Base-by-base conservation (phyloP, 37 sponge, comb jelly and placozoan genomes). In the Tethya wilhelma region DNA sequence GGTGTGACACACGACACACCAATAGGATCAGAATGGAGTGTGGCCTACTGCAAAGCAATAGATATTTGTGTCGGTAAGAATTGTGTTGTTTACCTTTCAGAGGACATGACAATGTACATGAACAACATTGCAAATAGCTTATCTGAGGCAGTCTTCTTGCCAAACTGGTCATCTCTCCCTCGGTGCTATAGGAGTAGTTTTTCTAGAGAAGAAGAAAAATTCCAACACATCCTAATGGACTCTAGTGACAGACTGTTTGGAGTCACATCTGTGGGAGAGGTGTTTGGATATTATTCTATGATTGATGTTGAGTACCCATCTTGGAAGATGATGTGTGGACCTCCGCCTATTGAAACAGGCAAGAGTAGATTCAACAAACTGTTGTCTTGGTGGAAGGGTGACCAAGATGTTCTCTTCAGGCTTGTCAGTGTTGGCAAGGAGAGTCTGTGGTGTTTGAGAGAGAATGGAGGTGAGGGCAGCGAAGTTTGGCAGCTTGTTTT, bases 371-470 rank as follows among this genome's bases (percentile, higher is more conserved):
- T 56, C 32, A n/a, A 12, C n/a, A 22, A 37, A 25, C 19, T 23
- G 31, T 33, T 75, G 6, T 59, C 31, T 37, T 17, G 75, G 29
- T 56, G 60, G 60, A 2, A 56, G 19, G 26, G 39, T 28, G 1
- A 32, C 59, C 4, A 28, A 0, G 30, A 28, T 4, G 62, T 26
- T 5, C 0, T 8, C 17, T 49, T 79, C 12, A 34, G 69, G 20
- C 14, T 19, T 2, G 64, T 81, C 46, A 74, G 80, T 79, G 29
- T 38, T 59, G 90, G 90, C 11, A 78, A 42, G 12, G 69, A 38
- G 19, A 79, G 58, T 34, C 20, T 90, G 3, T 90, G 90, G 90
- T 79, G 78, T 26, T 56, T 79, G 22, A 67, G 38, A 19, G 44
- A 65, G 23, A 43, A 26, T 7, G n/a, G n/a, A n/a, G 53, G 14